Percentiles rank a stretch among this genome's conserved stretches.
Evolutionary conservation across 2,113 vertebrate species (phyloP).

Genomic region (Gallinago media): DNA sequence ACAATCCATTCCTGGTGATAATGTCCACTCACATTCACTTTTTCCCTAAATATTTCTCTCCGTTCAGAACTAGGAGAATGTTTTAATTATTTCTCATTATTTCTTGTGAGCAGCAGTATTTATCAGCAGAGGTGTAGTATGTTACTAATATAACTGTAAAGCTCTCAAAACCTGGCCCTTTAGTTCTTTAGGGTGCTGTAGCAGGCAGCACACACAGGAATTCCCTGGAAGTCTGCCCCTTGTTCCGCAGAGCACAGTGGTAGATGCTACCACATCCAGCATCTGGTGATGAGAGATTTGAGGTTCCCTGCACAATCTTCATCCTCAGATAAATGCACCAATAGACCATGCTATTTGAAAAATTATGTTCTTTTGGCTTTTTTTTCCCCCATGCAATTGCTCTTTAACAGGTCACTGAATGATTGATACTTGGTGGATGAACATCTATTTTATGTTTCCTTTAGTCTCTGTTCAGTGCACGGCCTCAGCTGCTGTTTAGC

Average conservation of each 20-base stretch:
- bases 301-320: background rate
- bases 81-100: background rate
- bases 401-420: background rate
- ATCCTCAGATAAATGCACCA: background rate
- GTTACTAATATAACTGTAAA: background rate
- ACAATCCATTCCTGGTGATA: too few species aligned
- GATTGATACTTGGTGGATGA: background rate
- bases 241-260: background rate
- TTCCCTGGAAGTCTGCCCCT: background rate
- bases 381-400: background rate
- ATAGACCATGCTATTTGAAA: background rate
- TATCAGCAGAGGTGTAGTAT: background rate
- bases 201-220: background rate
- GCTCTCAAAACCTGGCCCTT: background rate
- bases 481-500: background rate
- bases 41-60: too few species aligned
- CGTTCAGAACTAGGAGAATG: too few species aligned
- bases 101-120: background rate
- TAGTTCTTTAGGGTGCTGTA: background rate
- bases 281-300: background rate
- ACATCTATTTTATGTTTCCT: background rate
- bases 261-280: background rate
- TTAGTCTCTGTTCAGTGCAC: background rate
- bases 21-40: too few species aligned
- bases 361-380: background rate